A percentile compares a stretch with the other conserved stretches of the same genome.
These are phyloP conservation scores for Bombus pyrosoma DNA, from an alignment of 1,140 invertebrate genomes.

Conservation along the genomic window DNA sequence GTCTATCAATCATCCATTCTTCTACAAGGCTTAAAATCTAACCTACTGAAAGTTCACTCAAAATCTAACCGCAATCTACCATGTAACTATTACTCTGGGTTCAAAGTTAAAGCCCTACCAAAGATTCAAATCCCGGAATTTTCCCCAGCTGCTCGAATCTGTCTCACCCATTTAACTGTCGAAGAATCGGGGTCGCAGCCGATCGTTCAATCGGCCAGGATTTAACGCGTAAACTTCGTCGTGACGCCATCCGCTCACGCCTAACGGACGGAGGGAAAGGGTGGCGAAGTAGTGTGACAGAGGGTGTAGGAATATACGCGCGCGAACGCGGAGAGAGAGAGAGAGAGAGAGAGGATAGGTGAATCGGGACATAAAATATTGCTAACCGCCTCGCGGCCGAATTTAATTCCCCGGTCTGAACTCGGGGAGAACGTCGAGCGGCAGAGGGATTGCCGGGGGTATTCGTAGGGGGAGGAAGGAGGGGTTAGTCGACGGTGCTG, in stretches of 20 bases:
- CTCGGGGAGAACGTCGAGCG: conserved; percentile 56
- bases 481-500: conserved; percentile 44
- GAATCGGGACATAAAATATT: conserved; percentile 67
- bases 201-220: conserved; percentile 37
- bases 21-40: background rate
- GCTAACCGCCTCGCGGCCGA: conserved; percentile 62
- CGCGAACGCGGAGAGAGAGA: background rate
- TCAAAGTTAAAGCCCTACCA: background rate
- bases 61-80: background rate
- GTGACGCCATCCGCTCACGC: conserved; percentile 12
- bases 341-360: background rate
- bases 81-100: background rate
- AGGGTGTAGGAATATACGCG: background rate
- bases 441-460: conserved; percentile 46
- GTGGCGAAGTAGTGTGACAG: background rate
- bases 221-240: conserved; percentile 45
- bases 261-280: background rate
- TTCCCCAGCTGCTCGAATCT: background rate
- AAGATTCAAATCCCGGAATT: background rate
- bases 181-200: conserved; percentile 13
- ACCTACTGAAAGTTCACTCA: background rate
- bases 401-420: conserved; percentile 67
- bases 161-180: conserved; percentile 16
- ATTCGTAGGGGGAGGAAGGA: conserved; percentile 29
- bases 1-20: background rate